Conservation (phyloP, 2,888 invertebrate species). For the Xestia sexstrigata region DNA sequence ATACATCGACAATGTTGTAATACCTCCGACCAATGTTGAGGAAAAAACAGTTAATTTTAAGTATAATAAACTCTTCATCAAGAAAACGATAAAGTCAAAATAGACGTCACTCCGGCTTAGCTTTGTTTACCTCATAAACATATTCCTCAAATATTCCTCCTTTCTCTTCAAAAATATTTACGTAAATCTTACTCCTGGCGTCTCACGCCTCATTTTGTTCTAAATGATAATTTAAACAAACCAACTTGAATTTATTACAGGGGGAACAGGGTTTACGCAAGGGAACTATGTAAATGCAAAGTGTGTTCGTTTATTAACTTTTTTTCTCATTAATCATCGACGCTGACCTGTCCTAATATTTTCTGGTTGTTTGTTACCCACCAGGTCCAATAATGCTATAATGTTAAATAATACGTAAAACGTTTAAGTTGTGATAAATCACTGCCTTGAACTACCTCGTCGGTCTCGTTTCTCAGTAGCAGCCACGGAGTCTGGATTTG, state of each 20-base stretch:
- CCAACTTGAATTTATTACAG: constrained; percentile 32
- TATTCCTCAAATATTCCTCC: constrained; percentile 11
- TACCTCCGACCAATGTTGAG: background rate
- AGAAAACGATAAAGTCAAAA: constrained; percentile 1
- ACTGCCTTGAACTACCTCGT: no score
- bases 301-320: background rate
- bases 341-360: no score
- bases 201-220: constrained; percentile 37
- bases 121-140: constrained; percentile 31
- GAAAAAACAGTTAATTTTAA: background rate
- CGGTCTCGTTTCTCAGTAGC: no score
- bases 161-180: constrained; percentile 36
- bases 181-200: constrained; percentile 16
- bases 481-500: no score
- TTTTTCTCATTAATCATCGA: background rate
- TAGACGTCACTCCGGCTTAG: constrained; percentile 4
- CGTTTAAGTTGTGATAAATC: no score
- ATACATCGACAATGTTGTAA: no score
- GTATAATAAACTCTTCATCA: background rate
- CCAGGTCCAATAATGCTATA: no score
- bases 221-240: constrained; percentile 55
- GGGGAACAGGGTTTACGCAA: no score
- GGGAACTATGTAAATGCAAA: background rate
- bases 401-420: no score
- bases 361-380: no score